These are phyloP conservation scores for Eubucco bourcierii DNA, from an alignment of 2,113 vertebrate genomes.

Conservation along the genomic window DNA sequence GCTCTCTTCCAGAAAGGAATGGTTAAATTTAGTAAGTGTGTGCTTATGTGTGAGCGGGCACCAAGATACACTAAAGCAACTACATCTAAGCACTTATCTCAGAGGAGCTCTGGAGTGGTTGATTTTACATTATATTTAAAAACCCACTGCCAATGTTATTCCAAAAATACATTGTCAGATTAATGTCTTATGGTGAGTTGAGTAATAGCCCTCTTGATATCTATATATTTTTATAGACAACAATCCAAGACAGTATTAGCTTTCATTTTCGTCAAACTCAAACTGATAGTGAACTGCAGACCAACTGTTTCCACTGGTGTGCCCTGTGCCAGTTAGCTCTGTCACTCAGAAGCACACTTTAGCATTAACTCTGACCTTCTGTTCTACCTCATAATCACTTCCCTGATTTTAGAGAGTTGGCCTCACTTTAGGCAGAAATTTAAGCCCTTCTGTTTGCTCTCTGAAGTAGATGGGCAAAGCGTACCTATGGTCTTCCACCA, in stretches of 20 bases:
- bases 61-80: not conserved
- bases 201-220: not conserved
- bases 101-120: not conserved
- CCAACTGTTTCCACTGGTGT: not conserved
- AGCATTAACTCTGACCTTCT: not conserved
- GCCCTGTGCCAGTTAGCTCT: not conserved
- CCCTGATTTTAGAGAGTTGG: not conserved
- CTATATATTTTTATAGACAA: not conserved
- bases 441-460: not conserved
- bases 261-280: conserved; percentile 6
- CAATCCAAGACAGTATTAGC: not conserved
- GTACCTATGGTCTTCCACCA: fast-evolving
- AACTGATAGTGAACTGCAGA: not conserved
- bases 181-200: not conserved
- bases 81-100: not conserved
- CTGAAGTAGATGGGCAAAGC: not conserved
- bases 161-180: not conserved
- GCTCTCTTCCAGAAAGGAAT: not conserved
- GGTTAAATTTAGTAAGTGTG: not conserved
- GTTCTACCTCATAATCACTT: not conserved
- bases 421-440: not conserved
- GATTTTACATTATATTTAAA: not conserved
- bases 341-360: not conserved
- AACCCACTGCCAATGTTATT: not conserved
- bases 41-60: not conserved